These are phyloP conservation scores for Drosophila lacicola DNA, from an alignment of 2,888 invertebrate species.

Conservation along the genomic window DNA sequence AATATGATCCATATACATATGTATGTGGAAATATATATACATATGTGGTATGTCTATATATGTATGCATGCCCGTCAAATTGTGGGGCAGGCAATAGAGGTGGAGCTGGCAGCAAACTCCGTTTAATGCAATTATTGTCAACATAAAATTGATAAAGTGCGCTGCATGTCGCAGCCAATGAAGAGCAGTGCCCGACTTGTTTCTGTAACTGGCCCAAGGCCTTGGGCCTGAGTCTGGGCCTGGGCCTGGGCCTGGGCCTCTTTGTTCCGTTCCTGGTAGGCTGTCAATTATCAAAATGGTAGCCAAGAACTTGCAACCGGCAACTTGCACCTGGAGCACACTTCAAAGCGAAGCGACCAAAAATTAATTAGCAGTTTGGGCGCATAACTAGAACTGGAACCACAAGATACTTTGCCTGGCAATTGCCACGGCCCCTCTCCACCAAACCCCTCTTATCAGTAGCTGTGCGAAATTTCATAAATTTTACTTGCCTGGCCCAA, in stretches of 20 bases:
- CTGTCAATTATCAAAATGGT: constrained; percentile 6
- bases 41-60: neutral
- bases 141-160: constrained; percentile 72
- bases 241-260: neutral
- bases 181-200: constrained; percentile 4
- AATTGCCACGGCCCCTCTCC: constrained; percentile 9
- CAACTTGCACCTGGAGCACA: constrained; percentile 24
- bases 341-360: constrained; percentile 35
- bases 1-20: constrained; percentile 21
- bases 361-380: constrained; percentile 64
- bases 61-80: neutral
- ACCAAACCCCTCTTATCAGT: constrained; percentile 27
- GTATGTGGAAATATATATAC: constrained; percentile 5
- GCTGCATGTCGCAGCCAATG: constrained; percentile 45
- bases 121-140: constrained; percentile 69
- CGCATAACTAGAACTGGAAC: constrained; percentile 46
- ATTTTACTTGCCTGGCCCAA: constrained; percentile 53
- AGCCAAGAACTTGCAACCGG: constrained; percentile 4
- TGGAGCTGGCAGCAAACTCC: constrained; percentile 30
- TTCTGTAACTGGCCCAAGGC: neutral
- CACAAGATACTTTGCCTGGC: constrained; percentile 57
- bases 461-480: constrained; percentile 62
- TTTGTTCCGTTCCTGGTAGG: neutral
- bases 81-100: neutral
- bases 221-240: neutral